These are phyloP conservation scores for Nycticebus coucang DNA, from an alignment of 2,113 vertebrate genomes.

Conservation along the genomic window DNA sequence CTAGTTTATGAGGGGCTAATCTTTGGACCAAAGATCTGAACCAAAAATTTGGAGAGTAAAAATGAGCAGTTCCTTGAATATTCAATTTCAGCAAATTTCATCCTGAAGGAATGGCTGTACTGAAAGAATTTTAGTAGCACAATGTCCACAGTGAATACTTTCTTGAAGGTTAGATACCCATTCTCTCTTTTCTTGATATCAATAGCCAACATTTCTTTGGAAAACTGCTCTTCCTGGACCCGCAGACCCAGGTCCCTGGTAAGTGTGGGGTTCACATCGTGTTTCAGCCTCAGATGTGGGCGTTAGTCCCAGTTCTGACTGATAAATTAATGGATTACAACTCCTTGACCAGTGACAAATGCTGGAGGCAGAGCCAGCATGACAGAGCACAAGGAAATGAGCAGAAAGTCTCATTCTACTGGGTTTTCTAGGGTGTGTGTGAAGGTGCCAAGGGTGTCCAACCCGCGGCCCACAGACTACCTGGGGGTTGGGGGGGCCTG, in stretches of 20 bases:
- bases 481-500: too few relatives aligned
- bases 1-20: neutral
- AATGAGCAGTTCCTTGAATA: neutral
- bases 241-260: neutral
- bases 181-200: neutral
- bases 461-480: too few relatives aligned
- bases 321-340: neutral
- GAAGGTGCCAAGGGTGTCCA: too few relatives aligned
- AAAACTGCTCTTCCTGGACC: neutral
- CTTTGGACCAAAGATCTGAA: neutral
- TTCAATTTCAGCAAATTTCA: neutral
- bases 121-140: neutral
- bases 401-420: neutral
- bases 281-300: neutral
- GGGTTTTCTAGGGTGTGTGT: neutral
- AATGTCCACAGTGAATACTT: neutral
- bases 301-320: neutral
- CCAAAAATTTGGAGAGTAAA: slow-evolving; percentile 6
- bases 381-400: neutral
- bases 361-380: neutral
- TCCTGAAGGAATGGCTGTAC: neutral
- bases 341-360: neutral
- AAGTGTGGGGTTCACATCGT: neutral
- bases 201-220: neutral
- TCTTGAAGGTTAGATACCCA: neutral